Evolutionary conservation across 1,140 invertebrate species (phyloP).

Genomic region (Agraylea sexmaculata): DNA sequence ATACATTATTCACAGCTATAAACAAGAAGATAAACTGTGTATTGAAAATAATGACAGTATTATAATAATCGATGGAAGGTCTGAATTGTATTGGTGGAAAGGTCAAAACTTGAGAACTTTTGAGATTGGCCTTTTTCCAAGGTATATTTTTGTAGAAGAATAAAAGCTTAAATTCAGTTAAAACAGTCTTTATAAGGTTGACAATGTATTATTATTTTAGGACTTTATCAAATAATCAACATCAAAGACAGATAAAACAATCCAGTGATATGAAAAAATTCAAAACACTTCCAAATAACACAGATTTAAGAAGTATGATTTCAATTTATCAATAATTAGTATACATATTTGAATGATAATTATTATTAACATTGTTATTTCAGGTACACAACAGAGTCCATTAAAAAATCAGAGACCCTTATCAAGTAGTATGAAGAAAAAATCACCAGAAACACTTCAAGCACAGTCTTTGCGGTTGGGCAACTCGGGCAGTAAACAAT

Average conservation of each 20-base stretch:
- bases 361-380: constrained; percentile 4
- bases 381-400: constrained; percentile 16
- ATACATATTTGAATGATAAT: constrained; percentile 18
- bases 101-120: constrained; percentile 87
- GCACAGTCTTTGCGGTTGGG: constrained; percentile 36
- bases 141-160: constrained; percentile 27
- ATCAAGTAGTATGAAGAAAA: constrained; percentile 28
- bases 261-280: too few relatives aligned
- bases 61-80: constrained; percentile 78
- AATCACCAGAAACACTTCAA: constrained; percentile 32
- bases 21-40: constrained; percentile 59
- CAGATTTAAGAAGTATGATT: too few relatives aligned
- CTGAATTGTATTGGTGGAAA: constrained; percentile 92
- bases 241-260: background rate
- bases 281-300: too few relatives aligned
- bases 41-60: constrained; percentile 80
- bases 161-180: background rate
- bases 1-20: constrained; percentile 43
- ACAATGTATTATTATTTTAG: constrained; percentile 1
- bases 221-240: background rate
- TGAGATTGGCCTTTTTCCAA: constrained; percentile 70
- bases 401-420: constrained; percentile 17
- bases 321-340: constrained; percentile 20
- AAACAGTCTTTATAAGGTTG: too few relatives aligned
- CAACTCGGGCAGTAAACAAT: constrained; percentile 50